Evolutionary conservation across 1,140 invertebrate species (phyloP), one percentile per base, ranked within the genome.

Genomic region (Bombus impatiens): DNA sequence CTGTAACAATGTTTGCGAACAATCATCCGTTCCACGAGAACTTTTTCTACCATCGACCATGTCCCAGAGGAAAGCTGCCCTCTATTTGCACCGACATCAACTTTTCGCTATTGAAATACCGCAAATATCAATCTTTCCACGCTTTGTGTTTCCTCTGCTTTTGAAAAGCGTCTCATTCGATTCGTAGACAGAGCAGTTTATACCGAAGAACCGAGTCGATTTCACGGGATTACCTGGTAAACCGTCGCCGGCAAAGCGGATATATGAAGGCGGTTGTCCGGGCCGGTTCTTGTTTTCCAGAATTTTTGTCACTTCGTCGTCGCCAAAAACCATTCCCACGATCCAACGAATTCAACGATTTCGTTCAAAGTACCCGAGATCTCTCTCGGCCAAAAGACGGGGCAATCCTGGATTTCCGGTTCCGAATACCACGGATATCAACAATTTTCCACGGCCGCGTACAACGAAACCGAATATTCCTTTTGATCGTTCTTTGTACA

Each of bases 211-310:
- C 42, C 68, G 67, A 71, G 86, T 81, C 88, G 79, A 90, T 87
- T 85, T 40, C 77, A 67, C 35, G n/a, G 79, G 80, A 88, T 88
- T 89, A 87, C 44, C 53, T 37, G 40, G 75, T 67, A 86, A 89
- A 88, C 59, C 82, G 67, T 25, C 9, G 44, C 15, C 57, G 78
- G 78, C 67, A 65, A 80, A 80, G 53, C 44, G 70, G 84, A 85
- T 78, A 37, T 57, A 70, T 57, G 25, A 47, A 53, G 53, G 32
- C 28, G 75, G 12, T 37, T 40, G 72, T 35, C 22, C 32, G 15
- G 12, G 10, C 22, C n/a, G 59, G 59, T 44, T 25, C 32, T n/a
- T 25, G 32, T 65, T 76, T 25, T 10, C 59, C 44, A 13, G 59
- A 76, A 76, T 67, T 83, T 40, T 77, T 32, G 59, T 72, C 32